These are phyloP conservation scores for Tenualosa ilisha DNA, from an alignment of 2,797 vertebrate species.

Conservation along the genomic window DNA sequence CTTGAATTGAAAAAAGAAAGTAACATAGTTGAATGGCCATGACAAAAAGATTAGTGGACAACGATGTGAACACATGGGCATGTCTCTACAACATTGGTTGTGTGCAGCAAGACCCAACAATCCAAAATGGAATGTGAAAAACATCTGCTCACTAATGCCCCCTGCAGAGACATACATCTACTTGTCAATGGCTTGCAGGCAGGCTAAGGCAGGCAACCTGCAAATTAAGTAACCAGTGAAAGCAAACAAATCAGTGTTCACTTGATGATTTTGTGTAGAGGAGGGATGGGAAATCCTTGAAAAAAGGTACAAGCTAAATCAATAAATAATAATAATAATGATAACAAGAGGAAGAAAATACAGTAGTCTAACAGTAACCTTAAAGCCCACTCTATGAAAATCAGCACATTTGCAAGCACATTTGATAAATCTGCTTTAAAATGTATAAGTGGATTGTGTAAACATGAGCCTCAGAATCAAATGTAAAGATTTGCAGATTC, in stretches of 20 bases:
- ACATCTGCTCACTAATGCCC: slow-evolving; percentile 1
- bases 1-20: neutral
- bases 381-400: too few relatives aligned
- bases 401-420: neutral
- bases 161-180: neutral
- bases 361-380: too few relatives aligned
- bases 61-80: neutral
- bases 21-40: neutral
- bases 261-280: too few relatives aligned
- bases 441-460: neutral
- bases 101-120: neutral
- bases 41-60: neutral
- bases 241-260: too few relatives aligned
- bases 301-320: too few relatives aligned
- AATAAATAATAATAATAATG: too few relatives aligned
- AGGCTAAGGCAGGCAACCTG: too few relatives aligned
- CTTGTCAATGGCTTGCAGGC: neutral
- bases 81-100: neutral
- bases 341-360: too few relatives aligned
- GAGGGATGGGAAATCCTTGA: too few relatives aligned
- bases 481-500: neutral
- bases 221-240: too few relatives aligned
- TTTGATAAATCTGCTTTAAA: neutral
- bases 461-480: neutral
- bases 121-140: neutral